These are phyloP conservation scores for Diachasmimorpha longicaudata DNA, from an alignment of 1,140 invertebrate genomes.

Conservation along the genomic window DNA sequence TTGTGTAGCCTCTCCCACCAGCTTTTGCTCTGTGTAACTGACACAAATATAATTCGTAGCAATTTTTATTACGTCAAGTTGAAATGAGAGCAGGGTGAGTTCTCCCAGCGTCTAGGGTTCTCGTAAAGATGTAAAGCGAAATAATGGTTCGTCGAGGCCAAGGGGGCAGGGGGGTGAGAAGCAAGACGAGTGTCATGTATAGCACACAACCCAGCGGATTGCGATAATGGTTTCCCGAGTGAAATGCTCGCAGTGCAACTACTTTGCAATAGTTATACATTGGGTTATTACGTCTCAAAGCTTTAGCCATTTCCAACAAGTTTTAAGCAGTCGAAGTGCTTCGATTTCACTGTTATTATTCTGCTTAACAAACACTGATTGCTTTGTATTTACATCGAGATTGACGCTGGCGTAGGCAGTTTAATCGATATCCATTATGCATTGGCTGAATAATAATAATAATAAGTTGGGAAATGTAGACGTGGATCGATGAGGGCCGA, in stretches of 20 bases:
- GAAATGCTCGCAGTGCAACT: neutral
- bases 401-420: neutral
- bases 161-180: neutral
- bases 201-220: neutral
- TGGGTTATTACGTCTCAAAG: neutral
- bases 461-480: neutral
- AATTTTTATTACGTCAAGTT: slow-evolving; percentile 3
- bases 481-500: neutral
- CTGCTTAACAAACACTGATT: neutral
- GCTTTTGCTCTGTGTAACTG: neutral
- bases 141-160: slow-evolving; percentile 5
- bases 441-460: neutral
- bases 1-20: neutral
- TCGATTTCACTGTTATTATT: neutral
- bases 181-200: slow-evolving; percentile 1
- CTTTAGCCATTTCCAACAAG: neutral
- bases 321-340: neutral
- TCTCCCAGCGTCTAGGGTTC: neutral
- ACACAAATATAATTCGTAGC: slow-evolving; percentile 5
- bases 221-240: slow-evolving; percentile 5
- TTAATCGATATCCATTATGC: neutral
- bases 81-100: neutral
- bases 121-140: slow-evolving; percentile 22
- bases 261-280: slow-evolving; percentile 6
- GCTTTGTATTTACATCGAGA: neutral